Conservation (phyloP, 2,113 vertebrate species). For the Ictalurus furcatus region DNA sequence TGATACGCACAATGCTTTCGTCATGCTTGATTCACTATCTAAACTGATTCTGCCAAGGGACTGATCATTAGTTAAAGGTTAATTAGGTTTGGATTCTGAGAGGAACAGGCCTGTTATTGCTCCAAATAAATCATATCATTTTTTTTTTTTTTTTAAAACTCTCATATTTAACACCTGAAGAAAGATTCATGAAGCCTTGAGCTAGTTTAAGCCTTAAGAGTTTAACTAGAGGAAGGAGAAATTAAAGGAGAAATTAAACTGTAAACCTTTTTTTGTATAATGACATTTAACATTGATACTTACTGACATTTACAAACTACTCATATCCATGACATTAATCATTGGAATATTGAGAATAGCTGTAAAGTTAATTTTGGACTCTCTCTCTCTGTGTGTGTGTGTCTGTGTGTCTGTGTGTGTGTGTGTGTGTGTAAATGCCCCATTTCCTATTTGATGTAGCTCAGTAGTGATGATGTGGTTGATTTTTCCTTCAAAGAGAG, state of each 20-base stretch:
- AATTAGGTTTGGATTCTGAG: constrained; percentile 28
- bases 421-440: not conserved
- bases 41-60: constrained; percentile 42
- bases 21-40: constrained; percentile 46
- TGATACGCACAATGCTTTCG: constrained; percentile 45
- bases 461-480: constrained; percentile 50
- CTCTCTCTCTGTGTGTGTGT: too few species aligned
- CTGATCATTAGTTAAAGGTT: constrained; percentile 33
- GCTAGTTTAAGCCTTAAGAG: not conserved
- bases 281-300: constrained; percentile 1
- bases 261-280: not conserved
- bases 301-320: not conserved
- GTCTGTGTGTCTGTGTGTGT: not conserved
- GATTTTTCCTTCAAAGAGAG: constrained; percentile 33
- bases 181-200: not conserved
- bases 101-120: constrained; percentile 19
- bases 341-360: not conserved
- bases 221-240: not conserved
- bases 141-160: too few species aligned
- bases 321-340: not conserved
- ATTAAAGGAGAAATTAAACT: not conserved
- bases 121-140: not conserved
- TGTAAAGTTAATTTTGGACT: not conserved
- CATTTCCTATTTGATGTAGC: constrained; percentile 29
- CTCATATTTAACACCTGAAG: not conserved